Conservation (phyloP, 1,140 invertebrate genomes). For the Bombus sylvicola region DNA sequence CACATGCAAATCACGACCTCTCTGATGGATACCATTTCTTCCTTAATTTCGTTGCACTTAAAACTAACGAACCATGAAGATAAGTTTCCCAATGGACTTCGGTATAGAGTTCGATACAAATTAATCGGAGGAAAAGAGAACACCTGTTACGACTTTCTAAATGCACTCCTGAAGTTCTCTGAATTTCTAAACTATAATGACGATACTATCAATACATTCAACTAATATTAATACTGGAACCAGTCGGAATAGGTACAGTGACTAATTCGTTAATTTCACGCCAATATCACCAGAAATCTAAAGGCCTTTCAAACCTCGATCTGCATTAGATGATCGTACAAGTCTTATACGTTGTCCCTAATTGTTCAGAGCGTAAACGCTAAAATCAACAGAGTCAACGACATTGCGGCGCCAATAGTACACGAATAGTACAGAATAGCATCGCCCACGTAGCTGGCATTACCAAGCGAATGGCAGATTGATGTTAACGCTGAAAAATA, state of each 20-base stretch:
- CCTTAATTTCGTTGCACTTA: background rate
- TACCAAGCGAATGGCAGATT: conserved; percentile 47
- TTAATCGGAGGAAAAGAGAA: background rate
- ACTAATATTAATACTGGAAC: no score
- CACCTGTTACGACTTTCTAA: background rate
- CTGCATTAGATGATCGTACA: background rate
- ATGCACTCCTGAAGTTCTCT: background rate
- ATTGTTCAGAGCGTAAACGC: background rate
- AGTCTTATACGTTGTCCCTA: background rate
- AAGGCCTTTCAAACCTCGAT: background rate
- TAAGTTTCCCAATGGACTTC: background rate
- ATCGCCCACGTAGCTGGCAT: conserved; percentile 52
- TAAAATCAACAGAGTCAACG: background rate
- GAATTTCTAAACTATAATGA: no score
- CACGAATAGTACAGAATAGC: background rate
- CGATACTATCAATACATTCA: no score
- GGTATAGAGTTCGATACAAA: no score
- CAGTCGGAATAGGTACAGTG: no score
- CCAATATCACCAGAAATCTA: no score
- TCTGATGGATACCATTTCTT: background rate
- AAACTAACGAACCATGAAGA: background rate
- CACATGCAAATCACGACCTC: background rate
- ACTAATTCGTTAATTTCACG: background rate
- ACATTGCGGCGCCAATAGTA: conserved; percentile 2
- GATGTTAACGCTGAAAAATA: conserved; percentile 63